These are phyloP conservation scores for Vimba vimba DNA, from an alignment of 2,113 vertebrate genomes.

Conservation along the genomic window DNA sequence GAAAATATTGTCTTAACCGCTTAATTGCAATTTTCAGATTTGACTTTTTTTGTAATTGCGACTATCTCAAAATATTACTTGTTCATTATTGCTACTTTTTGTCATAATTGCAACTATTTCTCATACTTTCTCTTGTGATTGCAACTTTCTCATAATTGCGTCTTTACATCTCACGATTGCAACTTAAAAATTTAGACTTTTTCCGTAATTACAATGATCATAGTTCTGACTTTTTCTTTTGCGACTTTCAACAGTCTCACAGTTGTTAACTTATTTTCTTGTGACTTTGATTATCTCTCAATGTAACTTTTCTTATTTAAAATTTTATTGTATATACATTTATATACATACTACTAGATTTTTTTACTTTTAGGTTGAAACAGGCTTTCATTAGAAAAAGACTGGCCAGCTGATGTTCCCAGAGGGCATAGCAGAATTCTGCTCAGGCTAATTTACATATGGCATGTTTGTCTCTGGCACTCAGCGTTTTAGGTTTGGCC, in stretches of 20 bases:
- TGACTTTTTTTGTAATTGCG: too few species aligned
- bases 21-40: background rate
- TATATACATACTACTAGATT: background rate
- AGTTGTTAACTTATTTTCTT: background rate
- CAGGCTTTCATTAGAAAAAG: background rate
- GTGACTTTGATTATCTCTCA: background rate
- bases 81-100: too few species aligned
- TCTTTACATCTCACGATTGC: background rate
- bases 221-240: background rate
- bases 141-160: background rate
- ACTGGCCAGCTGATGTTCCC: background rate
- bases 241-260: background rate
- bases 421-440: slow-evolving; percentile 18
- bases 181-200: background rate
- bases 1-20: background rate
- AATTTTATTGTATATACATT: background rate
- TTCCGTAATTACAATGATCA: background rate
- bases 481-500: slow-evolving; percentile 29
- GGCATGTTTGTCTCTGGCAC: slow-evolving; percentile 46
- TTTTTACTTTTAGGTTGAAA: background rate
- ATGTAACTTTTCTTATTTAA: background rate
- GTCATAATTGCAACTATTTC: too few species aligned
- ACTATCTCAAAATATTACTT: too few species aligned
- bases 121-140: too few species aligned
- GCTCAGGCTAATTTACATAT: slow-evolving; percentile 29